A percentile compares a stretch with the other conserved stretches of the same genome.
phyloP scores from a whole-genome alignment of 2,888 invertebrate species.

The Tipula confusa region DNA sequence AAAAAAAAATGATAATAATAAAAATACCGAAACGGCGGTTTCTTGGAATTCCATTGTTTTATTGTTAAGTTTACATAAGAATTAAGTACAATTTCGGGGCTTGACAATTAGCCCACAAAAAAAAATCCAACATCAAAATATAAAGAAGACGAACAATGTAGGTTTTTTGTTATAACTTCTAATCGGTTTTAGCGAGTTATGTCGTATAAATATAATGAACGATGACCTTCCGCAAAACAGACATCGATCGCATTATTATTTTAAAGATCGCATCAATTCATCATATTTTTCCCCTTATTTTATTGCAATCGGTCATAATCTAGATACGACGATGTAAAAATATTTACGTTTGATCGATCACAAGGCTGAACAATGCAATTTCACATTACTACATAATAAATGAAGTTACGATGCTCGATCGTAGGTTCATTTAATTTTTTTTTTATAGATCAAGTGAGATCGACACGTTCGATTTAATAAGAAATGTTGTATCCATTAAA shows the following conservation, averaged over 20 bases:
- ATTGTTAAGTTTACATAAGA: background rate
- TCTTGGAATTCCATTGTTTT: conserved; percentile 6
- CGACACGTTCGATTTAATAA: background rate
- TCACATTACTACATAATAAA: background rate
- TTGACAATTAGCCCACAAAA: background rate
- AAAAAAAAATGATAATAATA: background rate
- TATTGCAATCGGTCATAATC: background rate
- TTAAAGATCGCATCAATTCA: background rate
- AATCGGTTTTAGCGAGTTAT: background rate
- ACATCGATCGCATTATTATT: background rate
- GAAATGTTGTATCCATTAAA: too few relatives aligned
- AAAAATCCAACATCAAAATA: background rate
- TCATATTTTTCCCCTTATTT: background rate
- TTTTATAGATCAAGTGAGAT: background rate
- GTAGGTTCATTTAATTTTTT: background rate
- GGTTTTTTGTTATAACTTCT: background rate
- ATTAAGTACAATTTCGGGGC: conserved; percentile 6
- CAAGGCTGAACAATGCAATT: conserved; percentile 3
- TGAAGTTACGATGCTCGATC: background rate
- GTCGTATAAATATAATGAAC: background rate
- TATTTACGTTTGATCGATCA: background rate
- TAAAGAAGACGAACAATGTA: background rate
- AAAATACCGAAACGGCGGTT: conserved; percentile 7
- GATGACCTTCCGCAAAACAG: background rate
- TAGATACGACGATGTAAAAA: background rate